Percentiles rank a stretch among this genome's conserved stretches.
phyloP scores from a whole-genome alignment of 2,888 invertebrate species.

The Mythimna loreyi region DNA sequence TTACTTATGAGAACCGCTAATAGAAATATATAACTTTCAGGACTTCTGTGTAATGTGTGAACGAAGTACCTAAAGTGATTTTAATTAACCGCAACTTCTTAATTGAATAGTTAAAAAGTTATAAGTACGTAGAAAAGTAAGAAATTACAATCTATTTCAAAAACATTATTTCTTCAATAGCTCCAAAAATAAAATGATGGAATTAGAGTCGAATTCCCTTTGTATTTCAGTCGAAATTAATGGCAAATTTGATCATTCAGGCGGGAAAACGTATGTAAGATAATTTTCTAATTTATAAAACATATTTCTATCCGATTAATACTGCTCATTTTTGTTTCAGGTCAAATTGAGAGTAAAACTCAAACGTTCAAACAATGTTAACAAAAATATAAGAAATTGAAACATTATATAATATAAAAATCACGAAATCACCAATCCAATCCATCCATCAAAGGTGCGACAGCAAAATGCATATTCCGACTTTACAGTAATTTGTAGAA shows the following conservation, averaged over 20 bases:
- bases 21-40: background rate
- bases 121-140: background rate
- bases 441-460: slow-evolving; percentile 2
- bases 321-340: too few relatives aligned
- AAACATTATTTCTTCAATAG: too few relatives aligned
- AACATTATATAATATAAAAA: background rate
- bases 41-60: background rate
- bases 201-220: too few relatives aligned
- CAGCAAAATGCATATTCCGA: slow-evolving; percentile 29
- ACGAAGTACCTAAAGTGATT: slow-evolving; percentile 2
- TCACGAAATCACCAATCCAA: too few relatives aligned
- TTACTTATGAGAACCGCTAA: background rate
- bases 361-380: background rate
- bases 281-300: background rate
- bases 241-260: background rate
- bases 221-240: too few relatives aligned
- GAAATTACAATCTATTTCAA: background rate
- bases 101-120: slow-evolving; percentile 2
- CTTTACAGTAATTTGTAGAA: slow-evolving; percentile 29
- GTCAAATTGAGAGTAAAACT: background rate
- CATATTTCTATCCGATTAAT: background rate
- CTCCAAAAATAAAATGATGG: too few relatives aligned
- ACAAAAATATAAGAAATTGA: background rate
- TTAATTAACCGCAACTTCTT: slow-evolving; percentile 12
- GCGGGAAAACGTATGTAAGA: too few relatives aligned